phyloP scores from a whole-genome alignment of 2,113 vertebrate genomes.

The Polyodon spathula region DNA sequence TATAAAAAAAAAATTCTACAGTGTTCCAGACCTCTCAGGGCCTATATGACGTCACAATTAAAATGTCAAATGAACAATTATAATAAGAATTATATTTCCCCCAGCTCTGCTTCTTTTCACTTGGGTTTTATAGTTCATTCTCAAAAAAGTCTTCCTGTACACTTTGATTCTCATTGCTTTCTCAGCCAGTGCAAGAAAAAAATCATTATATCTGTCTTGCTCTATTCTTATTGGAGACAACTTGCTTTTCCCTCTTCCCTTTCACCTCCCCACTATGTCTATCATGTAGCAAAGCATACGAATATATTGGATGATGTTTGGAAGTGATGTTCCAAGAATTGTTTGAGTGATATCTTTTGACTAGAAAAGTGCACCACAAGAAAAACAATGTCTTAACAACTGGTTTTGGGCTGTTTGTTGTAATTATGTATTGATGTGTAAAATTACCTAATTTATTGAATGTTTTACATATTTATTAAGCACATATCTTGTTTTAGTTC shows the following conservation, averaged over 20 bases:
- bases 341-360: background rate
- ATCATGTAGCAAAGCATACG: conserved; percentile 17
- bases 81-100: conserved; percentile 41
- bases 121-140: conserved; percentile 11
- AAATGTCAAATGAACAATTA: conserved; percentile 37
- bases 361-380: background rate
- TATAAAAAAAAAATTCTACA: conserved; percentile 34
- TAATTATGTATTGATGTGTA: too few species aligned
- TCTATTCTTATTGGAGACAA: conserved; percentile 32
- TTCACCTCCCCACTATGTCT: conserved; percentile 25
- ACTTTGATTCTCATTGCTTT: conserved; percentile 19
- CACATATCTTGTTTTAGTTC: too few species aligned
- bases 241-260: conserved; percentile 30
- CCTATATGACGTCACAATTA: conserved; percentile 36
- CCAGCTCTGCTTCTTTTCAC: conserved; percentile 22
- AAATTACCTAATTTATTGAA: too few species aligned
- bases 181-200: conserved; percentile 3
- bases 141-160: conserved; percentile 15
- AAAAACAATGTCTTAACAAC: too few species aligned
- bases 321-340: background rate
- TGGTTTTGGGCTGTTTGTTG: too few species aligned
- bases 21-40: conserved; percentile 32
- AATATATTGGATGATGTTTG: conserved; percentile 27
- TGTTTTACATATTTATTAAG: too few species aligned
- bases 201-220: conserved; percentile 25